A percentile compares a stretch with the other conserved stretches of the same genome.
Evolutionary conservation across 2,888 invertebrate genomes (phyloP).

Genomic region (Synanthedon andrenaeformis): DNA sequence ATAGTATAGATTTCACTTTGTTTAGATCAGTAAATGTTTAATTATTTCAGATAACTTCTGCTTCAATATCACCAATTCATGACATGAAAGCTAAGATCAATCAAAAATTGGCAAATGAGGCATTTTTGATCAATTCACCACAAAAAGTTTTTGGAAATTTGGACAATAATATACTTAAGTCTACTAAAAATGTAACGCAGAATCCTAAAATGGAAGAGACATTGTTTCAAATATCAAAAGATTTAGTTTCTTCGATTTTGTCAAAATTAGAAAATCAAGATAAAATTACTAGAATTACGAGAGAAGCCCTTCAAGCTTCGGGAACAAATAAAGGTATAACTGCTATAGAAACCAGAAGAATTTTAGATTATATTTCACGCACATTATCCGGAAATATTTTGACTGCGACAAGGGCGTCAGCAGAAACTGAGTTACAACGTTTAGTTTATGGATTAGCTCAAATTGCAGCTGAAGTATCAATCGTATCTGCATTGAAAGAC

Average conservation of each 20-base stretch:
- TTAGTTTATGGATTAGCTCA: constrained; percentile 60
- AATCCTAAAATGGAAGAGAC: constrained; percentile 55
- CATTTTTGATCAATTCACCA: constrained; percentile 34
- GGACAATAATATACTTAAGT: constrained; percentile 41
- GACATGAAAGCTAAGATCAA: constrained; percentile 41
- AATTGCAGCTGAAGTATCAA: constrained; percentile 60
- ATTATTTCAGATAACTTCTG: constrained; percentile 24
- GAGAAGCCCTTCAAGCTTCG: constrained; percentile 55
- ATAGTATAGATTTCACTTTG: no score
- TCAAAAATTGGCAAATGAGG: constrained; percentile 25
- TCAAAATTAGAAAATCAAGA: constrained; percentile 59
- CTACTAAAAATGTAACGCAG: constrained; percentile 54
- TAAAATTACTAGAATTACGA: constrained; percentile 58
- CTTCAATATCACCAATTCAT: constrained; percentile 56
- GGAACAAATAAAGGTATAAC: constrained; percentile 58
- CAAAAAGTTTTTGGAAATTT: constrained; percentile 48
- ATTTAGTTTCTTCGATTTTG: constrained; percentile 53
- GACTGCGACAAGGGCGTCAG: constrained; percentile 48
- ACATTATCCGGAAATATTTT: constrained; percentile 56
- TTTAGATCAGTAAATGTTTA: no score
- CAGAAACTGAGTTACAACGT: constrained; percentile 60
- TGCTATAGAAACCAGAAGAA: constrained; percentile 58
- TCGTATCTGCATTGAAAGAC: constrained; percentile 58
- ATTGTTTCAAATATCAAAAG: constrained; percentile 54
- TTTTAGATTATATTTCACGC: constrained; percentile 58